Evolutionary conservation across 2,113 vertebrate species (phyloP), one percentile per base, ranked within the genome.

Genomic region (Campylomormyrus tamandua): DNA sequence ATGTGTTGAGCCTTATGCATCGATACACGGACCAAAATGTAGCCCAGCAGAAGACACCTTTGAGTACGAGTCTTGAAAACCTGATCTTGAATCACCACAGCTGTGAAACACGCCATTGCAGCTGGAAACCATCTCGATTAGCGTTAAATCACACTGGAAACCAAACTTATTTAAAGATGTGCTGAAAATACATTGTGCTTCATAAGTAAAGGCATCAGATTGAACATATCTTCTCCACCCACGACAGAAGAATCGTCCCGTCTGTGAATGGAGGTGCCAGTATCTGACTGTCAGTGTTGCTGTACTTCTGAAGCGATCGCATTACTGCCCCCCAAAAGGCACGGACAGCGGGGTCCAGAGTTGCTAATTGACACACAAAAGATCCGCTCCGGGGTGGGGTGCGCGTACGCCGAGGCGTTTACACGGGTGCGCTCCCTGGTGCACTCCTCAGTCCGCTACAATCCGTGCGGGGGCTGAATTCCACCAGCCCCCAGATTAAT

Each of bases 401-500:
- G 35, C 24, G 24, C 58, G 1, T 53, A 53, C 17, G 49, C 21
- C 53, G 27, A 84, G 56, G 49, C 70, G 46, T 80, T 84, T 56
- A 83, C 31, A 19, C 77, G 42, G 49, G 15, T 35, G 77, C 4
- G 15, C 21, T 62, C 31, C 56, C 21, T 48, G 52, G 19, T 62
- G 52, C 89, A 1, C 45, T 10, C 49, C 50, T 5, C 24, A 58
- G 89, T 15, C 42, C 77, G 52, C 10, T 42, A 89, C 89, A 80
- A 45, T 80, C 89, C 83, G 42, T 4, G 10, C 52, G 11, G 52
- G 45, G 24, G 42, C 17, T 39, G 49, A 42, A 56, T 53, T 62
- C 89, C 89, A 89, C 88, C 88, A 83, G 88, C n/a, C 52, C 11
- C 89, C n/a, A 6, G 24, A 58, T 62, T 89, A 39, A 87, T 62